A percentile compares a stretch with the other conserved stretches of the same genome.
phyloP scores from a whole-genome alignment of 2,888 invertebrate genomes.

The Ophion obscuratus region DNA sequence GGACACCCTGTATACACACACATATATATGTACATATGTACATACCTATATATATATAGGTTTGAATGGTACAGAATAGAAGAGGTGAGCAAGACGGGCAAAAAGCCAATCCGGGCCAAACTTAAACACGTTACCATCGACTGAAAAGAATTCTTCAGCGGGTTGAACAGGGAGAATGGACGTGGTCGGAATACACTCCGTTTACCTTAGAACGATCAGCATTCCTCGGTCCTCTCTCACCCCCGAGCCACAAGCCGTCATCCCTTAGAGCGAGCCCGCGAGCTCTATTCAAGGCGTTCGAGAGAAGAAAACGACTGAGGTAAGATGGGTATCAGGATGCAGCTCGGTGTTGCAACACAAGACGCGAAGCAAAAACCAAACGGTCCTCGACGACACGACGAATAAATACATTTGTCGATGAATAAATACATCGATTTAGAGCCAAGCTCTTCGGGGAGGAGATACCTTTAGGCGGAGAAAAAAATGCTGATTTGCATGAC shows the following conservation, averaged over 20 bases:
- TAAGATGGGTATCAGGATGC: conserved; percentile 6
- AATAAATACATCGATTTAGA: neutral
- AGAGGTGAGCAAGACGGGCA: conserved; percentile 53
- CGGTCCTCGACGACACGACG: too few relatives aligned
- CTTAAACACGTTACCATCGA: conserved; percentile 60
- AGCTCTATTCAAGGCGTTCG: conserved; percentile 35
- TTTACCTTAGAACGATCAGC: conserved; percentile 54
- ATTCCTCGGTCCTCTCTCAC: conserved; percentile 34
- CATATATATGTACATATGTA: neutral
- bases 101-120: conserved; percentile 60
- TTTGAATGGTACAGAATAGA: neutral
- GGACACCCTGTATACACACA: too few relatives aligned
- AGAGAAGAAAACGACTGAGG: conserved; percentile 16
- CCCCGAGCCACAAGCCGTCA: conserved; percentile 20
- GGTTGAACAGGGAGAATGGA: conserved; percentile 56
- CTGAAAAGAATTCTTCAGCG: conserved; percentile 61
- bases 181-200: conserved; percentile 59
- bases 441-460: too few relatives aligned
- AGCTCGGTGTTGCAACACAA: neutral
- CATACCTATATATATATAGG: neutral
- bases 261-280: conserved; percentile 13
- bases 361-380: neutral
- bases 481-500: too few relatives aligned
- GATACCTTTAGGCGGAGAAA: too few relatives aligned
- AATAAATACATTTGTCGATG: too few relatives aligned